Evolutionary conservation across 2,797 vertebrate genomes (phyloP).

Genomic region (Zenarchopterus dispar): DNA sequence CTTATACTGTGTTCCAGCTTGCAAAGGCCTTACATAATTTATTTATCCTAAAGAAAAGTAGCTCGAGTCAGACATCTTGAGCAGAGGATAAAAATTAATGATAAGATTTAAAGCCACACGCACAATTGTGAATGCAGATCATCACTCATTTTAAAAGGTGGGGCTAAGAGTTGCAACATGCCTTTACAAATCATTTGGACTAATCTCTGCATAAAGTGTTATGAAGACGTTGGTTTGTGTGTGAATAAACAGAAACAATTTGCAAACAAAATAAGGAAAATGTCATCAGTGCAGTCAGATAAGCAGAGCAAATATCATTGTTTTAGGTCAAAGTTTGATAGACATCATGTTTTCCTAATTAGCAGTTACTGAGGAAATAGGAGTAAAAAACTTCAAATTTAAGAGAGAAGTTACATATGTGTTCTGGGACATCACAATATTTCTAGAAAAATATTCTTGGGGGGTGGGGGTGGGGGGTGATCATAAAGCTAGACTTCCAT

Average conservation of each 20-base stretch:
- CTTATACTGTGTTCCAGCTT: constrained; percentile 46
- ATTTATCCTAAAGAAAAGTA: constrained; percentile 64
- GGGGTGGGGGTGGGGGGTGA: no score
- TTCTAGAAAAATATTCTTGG: neutral
- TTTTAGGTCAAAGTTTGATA: neutral
- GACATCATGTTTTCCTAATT: no score
- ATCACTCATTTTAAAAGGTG: constrained; percentile 31
- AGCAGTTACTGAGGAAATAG: no score
- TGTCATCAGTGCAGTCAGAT: neutral
- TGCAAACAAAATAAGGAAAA: neutral
- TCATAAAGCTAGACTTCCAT: no score
- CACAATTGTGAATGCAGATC: constrained; percentile 12
- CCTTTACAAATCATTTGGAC: constrained; percentile 16
- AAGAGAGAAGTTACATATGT: neutral
- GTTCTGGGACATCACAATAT: neutral
- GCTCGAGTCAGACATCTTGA: constrained; percentile 57
- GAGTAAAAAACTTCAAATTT: no score
- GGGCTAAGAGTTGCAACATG: constrained; percentile 22
- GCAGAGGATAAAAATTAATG: constrained; percentile 64
- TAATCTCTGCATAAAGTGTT: constrained; percentile 4
- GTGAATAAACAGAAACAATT: neutral
- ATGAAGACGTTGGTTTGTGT: neutral
- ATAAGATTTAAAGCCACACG: constrained; percentile 55
- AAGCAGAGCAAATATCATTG: neutral
- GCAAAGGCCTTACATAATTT: constrained; percentile 54